phyloP scores from a whole-genome alignment of 2,888 invertebrate species.

The Steinernema hermaphroditum region DNA sequence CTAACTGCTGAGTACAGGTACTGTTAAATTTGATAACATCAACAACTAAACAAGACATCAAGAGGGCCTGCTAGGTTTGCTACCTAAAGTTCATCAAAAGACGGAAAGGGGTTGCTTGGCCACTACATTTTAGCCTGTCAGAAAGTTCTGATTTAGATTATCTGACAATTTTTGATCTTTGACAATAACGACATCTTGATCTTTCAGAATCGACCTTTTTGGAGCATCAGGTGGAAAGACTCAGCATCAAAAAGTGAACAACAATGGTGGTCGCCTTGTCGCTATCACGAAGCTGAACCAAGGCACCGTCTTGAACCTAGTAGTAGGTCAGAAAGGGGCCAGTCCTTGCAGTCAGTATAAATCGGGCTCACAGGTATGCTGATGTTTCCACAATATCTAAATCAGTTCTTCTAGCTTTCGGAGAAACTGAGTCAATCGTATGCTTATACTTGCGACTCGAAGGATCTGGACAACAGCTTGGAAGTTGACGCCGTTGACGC shows the following conservation, averaged over 20 bases:
- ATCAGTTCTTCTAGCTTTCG: conserved; percentile 1
- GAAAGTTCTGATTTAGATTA: too few species aligned
- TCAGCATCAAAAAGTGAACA: conserved; percentile 32
- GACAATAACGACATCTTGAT: too few species aligned
- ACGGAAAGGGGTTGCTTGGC: too few species aligned
- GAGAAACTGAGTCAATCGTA: background rate
- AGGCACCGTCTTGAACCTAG: conserved; percentile 36
- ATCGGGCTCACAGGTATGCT: background rate
- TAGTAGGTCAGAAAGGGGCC: conserved; percentile 42
- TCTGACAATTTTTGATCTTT: too few species aligned
- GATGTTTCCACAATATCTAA: background rate
- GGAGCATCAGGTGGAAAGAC: conserved; percentile 47
- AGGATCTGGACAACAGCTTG: background rate
- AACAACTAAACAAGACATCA: too few species aligned
- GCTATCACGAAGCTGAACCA: conserved; percentile 37
- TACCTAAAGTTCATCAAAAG: too few species aligned
- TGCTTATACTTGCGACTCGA: background rate
- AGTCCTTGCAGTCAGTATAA: conserved; percentile 39
- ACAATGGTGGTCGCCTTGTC: conserved; percentile 41
- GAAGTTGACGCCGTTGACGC: background rate
- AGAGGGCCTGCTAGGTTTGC: too few species aligned
- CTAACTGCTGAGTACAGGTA: background rate
- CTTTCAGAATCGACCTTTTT: conserved; percentile 41
- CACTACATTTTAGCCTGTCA: too few species aligned
- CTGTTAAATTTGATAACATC: too few species aligned